Evolutionary conservation across 2,113 vertebrate species (phyloP), one percentile per base, ranked within the genome.

Genomic region (Channa maculata): DNA sequence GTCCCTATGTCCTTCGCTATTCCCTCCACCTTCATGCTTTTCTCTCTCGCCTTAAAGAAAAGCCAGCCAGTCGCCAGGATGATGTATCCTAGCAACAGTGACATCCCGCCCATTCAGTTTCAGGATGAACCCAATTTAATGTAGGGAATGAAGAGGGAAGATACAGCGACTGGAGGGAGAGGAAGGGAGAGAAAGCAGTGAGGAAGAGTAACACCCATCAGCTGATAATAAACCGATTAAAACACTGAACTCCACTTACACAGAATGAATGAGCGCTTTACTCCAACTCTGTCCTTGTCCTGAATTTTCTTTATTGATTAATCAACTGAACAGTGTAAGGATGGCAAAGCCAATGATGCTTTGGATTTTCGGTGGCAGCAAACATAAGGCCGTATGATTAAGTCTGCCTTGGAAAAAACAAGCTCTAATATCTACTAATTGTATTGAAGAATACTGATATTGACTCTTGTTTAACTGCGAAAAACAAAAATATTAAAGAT

Each of bases 21-120:
- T 60, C 71, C 66, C 57, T 51, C 62, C 58, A 48, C 34, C 66
- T 34, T 67, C 43, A 1, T 36, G 24, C 24, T 63, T 54, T 46
- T 71, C 60, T 71, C 60, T 71, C 49, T 6, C 24, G 73, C 59
- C 67, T 71, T 64, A 60, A 76, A 73, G 74, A 45, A 73, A 70
- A 53, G 46, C 52, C 57, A 77, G 63, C 48, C 55, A 73, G 55
- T 67, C 34, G 11, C 51, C 46, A 36, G 78, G 64, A 51, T 63
- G 70, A 64, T 73, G 89, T 88, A 70, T 88, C 86, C 83, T 88
- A 89, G 89, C 87, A 91, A 88, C 87, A 80, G 80, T 37, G 57
- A 65, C 66, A 82, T 83, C 77, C 70, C 14, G 14, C 54, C 80
- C 60, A 80, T 77, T 69, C 52, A 55, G 70, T 45, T 58, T 61